phyloP scores from a whole-genome alignment of 2,888 invertebrate species.

The Pammene aurita region DNA sequence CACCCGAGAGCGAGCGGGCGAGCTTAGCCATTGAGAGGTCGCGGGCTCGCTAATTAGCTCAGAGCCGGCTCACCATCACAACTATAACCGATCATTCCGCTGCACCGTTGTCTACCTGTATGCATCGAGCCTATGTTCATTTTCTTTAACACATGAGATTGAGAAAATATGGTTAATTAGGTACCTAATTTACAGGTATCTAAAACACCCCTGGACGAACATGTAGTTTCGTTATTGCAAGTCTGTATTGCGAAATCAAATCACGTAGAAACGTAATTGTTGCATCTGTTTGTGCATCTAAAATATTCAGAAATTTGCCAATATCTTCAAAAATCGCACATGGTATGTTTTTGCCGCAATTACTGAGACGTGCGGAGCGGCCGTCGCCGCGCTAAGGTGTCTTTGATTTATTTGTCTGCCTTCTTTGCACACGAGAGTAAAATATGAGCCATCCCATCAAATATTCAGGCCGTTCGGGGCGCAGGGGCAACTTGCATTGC shows the following conservation, averaged over 20 bases:
- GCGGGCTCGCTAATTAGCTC: constrained; percentile 73
- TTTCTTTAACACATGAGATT: background rate
- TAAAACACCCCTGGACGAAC: background rate
- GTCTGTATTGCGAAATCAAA: constrained; percentile 2
- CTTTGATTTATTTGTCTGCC: constrained; percentile 80
- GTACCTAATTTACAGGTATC: background rate
- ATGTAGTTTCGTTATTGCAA: background rate
- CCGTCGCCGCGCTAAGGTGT: constrained; percentile 71
- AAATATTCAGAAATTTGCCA: constrained; percentile 80
- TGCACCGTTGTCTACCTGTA: background rate
- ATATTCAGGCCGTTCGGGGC: constrained; percentile 76
- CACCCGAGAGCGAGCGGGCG: constrained; percentile 71
- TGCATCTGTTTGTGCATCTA: constrained; percentile 42
- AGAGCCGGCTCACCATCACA: constrained; percentile 58
- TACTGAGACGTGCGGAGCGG: constrained; percentile 75
- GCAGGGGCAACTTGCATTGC: constrained; percentile 68
- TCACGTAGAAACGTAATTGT: constrained; percentile 29
- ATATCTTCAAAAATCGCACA: constrained; percentile 76
- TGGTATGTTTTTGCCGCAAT: constrained; percentile 79
- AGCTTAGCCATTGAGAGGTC: constrained; percentile 73
- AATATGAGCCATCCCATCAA: constrained; percentile 79
- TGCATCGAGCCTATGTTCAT: background rate
- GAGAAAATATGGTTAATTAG: background rate
- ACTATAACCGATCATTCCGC: constrained; percentile 48
- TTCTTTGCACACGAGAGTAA: constrained; percentile 70